phyloP scores from a whole-genome alignment of 2,113 vertebrate species.

The Boleophthalmus pectinirostris region DNA sequence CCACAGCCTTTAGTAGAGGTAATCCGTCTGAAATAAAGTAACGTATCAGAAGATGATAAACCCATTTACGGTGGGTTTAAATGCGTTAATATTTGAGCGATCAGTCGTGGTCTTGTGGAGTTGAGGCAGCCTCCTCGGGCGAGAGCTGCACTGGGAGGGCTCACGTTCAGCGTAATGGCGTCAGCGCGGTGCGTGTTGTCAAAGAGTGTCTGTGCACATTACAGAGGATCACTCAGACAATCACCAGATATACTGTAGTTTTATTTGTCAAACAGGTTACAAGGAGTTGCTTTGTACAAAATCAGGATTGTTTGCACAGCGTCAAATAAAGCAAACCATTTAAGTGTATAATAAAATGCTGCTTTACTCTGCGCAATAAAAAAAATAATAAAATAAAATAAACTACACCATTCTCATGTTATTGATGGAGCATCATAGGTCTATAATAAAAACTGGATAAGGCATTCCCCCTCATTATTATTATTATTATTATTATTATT shows the following conservation, averaged over 20 bases:
- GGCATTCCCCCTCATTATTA: too few species aligned
- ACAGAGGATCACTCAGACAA: neutral
- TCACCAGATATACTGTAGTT: neutral
- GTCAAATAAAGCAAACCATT: neutral
- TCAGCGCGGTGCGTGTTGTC: constrained; percentile 2
- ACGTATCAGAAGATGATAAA: constrained; percentile 30
- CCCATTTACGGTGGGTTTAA: constrained; percentile 61
- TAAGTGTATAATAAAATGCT: neutral
- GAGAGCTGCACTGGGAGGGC: constrained; percentile 44
- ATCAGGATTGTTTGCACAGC: too few species aligned
- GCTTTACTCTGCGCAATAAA: neutral
- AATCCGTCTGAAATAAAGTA: constrained; percentile 18
- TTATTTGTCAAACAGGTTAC: neutral
- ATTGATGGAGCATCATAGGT: too few species aligned
- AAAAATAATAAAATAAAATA: neutral
- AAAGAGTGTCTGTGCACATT: constrained; percentile 17
- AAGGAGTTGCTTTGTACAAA: neutral
- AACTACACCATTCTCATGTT: too few species aligned
- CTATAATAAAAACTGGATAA: too few species aligned
- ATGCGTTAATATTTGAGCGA: neutral
- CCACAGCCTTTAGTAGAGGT: constrained; percentile 36
- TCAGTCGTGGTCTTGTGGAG: neutral
- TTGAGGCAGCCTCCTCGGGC: constrained; percentile 17
- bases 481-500: too few species aligned
- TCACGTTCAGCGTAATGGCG: constrained; percentile 39